Conservation (phyloP, 2,888 invertebrate species). For the Sthenelais limicola region DNA sequence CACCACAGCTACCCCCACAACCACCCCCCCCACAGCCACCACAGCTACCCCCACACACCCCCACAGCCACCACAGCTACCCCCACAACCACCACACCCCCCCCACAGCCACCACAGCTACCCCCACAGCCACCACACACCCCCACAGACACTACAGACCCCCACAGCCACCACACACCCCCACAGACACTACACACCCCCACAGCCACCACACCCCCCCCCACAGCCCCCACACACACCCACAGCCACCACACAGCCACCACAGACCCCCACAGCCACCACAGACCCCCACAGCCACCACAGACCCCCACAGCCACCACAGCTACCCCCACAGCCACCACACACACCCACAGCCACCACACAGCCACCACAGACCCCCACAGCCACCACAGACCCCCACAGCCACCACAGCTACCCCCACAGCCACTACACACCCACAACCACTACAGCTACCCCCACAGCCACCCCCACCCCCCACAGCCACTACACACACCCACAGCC, state of each 20-base stretch:
- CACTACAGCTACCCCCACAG: conserved; percentile 8
- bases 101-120: no score
- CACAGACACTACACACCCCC: no score
- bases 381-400: conserved; percentile 29
- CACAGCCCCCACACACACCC: no score
- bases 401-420: conserved; percentile 11
- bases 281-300: not conserved
- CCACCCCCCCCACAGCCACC: conserved; percentile 15
- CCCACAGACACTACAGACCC: no score
- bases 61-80: conserved; percentile 15
- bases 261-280: not conserved
- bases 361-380: conserved; percentile 17
- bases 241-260: no score
- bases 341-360: not conserved
- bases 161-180: no score
- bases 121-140: no score
- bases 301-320: not conserved
- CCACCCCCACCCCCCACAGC: no score
- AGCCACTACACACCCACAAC: conserved; percentile 3
- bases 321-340: not conserved
- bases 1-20: conserved; percentile 24
- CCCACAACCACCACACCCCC: conserved; percentile 5
- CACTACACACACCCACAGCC: no score
- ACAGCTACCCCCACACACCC: conserved; percentile 12
- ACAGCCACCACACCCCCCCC: no score